These are phyloP conservation scores for Leptoclinus maculatus DNA, from an alignment of 2,797 vertebrate species.

Conservation along the genomic window DNA sequence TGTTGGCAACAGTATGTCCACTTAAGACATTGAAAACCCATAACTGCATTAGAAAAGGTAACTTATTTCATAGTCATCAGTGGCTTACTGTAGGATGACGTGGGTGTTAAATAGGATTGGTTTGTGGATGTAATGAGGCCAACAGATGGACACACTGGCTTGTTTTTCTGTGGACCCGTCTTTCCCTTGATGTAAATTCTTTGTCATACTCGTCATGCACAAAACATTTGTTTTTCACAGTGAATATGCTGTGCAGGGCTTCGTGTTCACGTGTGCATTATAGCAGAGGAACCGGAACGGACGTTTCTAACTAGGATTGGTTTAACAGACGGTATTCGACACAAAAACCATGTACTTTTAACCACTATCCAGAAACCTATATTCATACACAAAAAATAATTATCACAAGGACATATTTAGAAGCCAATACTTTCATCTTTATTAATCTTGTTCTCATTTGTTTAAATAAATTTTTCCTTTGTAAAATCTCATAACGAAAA, in stretches of 20 bases:
- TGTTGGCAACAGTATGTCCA: not conserved
- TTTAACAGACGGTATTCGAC: not conserved
- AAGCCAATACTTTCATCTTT: conserved; percentile 88
- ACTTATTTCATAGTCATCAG: conserved; percentile 47
- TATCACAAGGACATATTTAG: conserved; percentile 60
- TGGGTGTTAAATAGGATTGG: conserved; percentile 70
- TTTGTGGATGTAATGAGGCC: conserved; percentile 48
- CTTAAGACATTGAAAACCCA: not conserved
- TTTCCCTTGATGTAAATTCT: not conserved
- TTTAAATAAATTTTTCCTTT: conserved; percentile 88
- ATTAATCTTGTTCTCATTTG: conserved; percentile 87
- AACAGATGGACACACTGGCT: conserved; percentile 58
- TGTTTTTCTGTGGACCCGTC: conserved; percentile 22
- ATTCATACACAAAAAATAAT: not conserved
- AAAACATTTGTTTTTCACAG: not conserved
- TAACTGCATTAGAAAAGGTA: conserved; percentile 12
- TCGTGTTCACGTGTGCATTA: not conserved
- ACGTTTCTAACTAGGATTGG: not conserved
- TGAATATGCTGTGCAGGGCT: not conserved
- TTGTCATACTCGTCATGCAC: not conserved
- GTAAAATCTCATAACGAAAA: conserved; percentile 89
- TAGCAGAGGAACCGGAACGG: not conserved
- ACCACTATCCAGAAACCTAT: not conserved
- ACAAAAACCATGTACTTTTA: not conserved
- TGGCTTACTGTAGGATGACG: conserved; percentile 59